Conservation (phyloP, 2,797 vertebrate genomes). For the Channa striata region DNA sequence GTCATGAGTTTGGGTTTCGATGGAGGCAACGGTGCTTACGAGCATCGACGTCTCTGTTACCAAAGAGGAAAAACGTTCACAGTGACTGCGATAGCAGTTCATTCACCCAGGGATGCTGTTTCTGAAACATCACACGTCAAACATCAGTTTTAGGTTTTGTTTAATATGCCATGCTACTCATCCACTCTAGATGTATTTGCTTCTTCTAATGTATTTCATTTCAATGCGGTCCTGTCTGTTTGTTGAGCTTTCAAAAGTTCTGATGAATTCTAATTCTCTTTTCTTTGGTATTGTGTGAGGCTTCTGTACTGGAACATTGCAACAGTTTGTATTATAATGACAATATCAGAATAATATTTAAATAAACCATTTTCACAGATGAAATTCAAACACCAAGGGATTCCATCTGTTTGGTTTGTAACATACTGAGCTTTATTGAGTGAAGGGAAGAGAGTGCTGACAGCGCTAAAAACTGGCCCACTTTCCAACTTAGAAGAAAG, state of each 20-base stretch:
- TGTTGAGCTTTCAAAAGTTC: conserved; percentile 72
- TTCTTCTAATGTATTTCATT: conserved; percentile 72
- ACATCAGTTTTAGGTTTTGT: conserved; percentile 47
- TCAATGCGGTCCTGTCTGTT: conserved; percentile 76
- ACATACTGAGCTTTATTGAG: conserved; percentile 31
- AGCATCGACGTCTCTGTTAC: conserved; percentile 36
- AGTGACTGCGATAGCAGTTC: conserved; percentile 35
- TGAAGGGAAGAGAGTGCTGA: conserved; percentile 41
- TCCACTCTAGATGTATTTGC: conserved; percentile 71
- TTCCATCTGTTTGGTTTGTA: conserved; percentile 64
- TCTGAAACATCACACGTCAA: conserved; percentile 48
- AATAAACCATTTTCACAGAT: conserved; percentile 83
- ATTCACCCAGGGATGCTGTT: conserved; percentile 53
- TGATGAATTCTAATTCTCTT: conserved; percentile 72
- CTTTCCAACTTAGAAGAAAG: conserved; percentile 29
- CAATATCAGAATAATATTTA: conserved; percentile 78
- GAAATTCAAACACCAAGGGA: conserved; percentile 70
- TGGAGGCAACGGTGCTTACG: conserved; percentile 38
- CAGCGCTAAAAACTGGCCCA: conserved; percentile 13
- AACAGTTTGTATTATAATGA: conserved; percentile 82
- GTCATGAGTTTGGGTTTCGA: conserved; percentile 22
- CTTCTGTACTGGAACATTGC: conserved; percentile 80
- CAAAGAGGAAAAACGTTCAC: conserved; percentile 45
- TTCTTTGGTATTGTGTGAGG: conserved; percentile 77
- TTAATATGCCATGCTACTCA: conserved; percentile 49